Evolutionary conservation across 2,888 invertebrate genomes (phyloP).

Genomic region (Luffia ferchaultella): DNA sequence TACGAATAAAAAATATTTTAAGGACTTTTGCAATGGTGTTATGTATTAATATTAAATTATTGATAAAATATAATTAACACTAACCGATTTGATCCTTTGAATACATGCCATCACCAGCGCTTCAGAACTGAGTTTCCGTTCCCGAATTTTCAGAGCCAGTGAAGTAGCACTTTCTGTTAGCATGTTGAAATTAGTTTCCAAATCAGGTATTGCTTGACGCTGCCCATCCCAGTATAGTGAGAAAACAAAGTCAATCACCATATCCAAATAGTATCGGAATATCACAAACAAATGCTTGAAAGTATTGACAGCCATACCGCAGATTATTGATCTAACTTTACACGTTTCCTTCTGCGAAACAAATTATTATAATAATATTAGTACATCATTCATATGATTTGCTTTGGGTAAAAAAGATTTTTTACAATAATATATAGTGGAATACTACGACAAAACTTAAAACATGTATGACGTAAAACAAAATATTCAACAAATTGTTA

Average conservation of each 20-base stretch:
- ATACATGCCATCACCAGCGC: slow-evolving; percentile 78
- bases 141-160: slow-evolving; percentile 73
- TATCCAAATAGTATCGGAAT: slow-evolving; percentile 37
- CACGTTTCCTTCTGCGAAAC: slow-evolving; percentile 5
- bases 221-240: slow-evolving; percentile 37
- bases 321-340: slow-evolving; percentile 39
- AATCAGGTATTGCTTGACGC: slow-evolving; percentile 30
- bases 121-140: slow-evolving; percentile 69
- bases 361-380: too few relatives aligned
- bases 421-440: too few relatives aligned
- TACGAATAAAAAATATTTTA: too few relatives aligned
- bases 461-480: too few relatives aligned
- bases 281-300: slow-evolving; percentile 34
- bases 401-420: too few relatives aligned
- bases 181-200: slow-evolving; percentile 37
- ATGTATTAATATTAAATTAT: too few relatives aligned
- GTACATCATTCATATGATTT: too few relatives aligned
- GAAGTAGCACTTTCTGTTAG: slow-evolving; percentile 70
- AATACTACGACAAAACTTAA: too few relatives aligned
- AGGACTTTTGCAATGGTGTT: too few relatives aligned
- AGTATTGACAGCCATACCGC: slow-evolving; percentile 37
- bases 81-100: slow-evolving; percentile 76
- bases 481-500: too few relatives aligned
- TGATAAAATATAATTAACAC: too few relatives aligned
- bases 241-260: slow-evolving; percentile 38